A percentile compares a stretch with the other conserved stretches of the same genome.
These are phyloP conservation scores for Aelia acuminata DNA, from an alignment of 2,888 invertebrate species.

Conservation along the genomic window DNA sequence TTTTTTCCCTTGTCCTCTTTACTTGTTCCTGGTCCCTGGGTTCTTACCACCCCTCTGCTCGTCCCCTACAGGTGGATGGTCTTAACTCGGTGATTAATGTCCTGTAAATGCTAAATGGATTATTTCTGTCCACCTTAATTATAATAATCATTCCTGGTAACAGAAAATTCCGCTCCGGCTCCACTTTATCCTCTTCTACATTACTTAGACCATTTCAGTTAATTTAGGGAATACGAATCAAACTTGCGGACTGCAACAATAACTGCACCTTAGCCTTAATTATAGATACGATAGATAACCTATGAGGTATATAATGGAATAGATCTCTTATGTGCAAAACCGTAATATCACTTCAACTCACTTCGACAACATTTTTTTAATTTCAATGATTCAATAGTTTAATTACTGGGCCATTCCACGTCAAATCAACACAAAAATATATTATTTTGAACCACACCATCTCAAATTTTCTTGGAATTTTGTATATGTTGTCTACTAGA, in stretches of 20 bases:
- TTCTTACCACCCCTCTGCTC: not conserved
- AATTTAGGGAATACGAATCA: not conserved
- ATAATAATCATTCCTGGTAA: not conserved
- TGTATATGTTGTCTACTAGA: too few relatives aligned
- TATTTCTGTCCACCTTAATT: not conserved
- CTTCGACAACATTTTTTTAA: too few relatives aligned
- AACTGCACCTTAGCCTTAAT: not conserved
- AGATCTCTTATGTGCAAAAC: too few relatives aligned
- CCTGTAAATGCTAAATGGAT: not conserved
- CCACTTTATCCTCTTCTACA: not conserved
- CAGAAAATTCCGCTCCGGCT: too few relatives aligned
- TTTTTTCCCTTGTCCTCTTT: slow-evolving; percentile 3
- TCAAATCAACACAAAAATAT: too few relatives aligned
- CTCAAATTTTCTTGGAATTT: too few relatives aligned
- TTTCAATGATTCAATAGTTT: too few relatives aligned
- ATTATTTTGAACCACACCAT: too few relatives aligned
- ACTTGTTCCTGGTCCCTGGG: not conserved
- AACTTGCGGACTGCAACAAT: not conserved
- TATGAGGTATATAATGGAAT: too few relatives aligned
- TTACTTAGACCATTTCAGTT: not conserved
- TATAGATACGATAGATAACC: not conserved
- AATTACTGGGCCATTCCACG: too few relatives aligned
- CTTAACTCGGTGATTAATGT: not conserved
- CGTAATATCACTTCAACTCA: too few relatives aligned
- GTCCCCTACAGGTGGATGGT: not conserved